Conservation (phyloP, 2,113 vertebrate species). For the Microtus richardsoni region DNA sequence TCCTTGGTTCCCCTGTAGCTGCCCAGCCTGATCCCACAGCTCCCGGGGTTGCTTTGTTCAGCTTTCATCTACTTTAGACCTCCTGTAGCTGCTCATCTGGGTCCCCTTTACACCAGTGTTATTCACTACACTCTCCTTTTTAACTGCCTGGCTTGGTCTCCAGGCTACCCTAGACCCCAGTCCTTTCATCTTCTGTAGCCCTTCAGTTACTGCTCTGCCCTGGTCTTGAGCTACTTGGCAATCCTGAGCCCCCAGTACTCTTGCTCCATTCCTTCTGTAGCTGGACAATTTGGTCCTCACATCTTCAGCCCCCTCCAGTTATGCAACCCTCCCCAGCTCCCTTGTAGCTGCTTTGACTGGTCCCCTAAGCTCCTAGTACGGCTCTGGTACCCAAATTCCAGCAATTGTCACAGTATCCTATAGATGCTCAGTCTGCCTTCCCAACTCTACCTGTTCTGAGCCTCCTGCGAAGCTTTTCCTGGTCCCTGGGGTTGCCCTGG, state of each 20-base stretch:
- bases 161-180: neutral
- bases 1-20: neutral
- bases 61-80: too few relatives aligned
- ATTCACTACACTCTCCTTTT: neutral
- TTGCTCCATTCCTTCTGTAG: neutral
- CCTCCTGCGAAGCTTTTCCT: neutral
- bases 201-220: neutral
- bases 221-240: neutral
- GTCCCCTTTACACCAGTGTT: rapidly evolving
- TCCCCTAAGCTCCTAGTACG: neutral
- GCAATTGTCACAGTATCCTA: neutral
- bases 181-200: neutral
- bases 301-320: too few relatives aligned
- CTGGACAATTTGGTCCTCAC: neutral
- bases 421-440: neutral
- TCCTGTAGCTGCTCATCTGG: neutral
- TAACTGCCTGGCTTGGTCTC: neutral
- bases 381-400: neutral
- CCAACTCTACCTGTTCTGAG: neutral
- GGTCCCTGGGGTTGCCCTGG: too few relatives aligned
- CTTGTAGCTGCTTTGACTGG: neutral
- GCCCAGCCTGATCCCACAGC: neutral
- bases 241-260: neutral
- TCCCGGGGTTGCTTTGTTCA: neutral
- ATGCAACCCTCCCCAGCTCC: too few relatives aligned